phyloP scores from a whole-genome alignment of 2,797 vertebrate genomes.

The Enteromius anoplus region DNA sequence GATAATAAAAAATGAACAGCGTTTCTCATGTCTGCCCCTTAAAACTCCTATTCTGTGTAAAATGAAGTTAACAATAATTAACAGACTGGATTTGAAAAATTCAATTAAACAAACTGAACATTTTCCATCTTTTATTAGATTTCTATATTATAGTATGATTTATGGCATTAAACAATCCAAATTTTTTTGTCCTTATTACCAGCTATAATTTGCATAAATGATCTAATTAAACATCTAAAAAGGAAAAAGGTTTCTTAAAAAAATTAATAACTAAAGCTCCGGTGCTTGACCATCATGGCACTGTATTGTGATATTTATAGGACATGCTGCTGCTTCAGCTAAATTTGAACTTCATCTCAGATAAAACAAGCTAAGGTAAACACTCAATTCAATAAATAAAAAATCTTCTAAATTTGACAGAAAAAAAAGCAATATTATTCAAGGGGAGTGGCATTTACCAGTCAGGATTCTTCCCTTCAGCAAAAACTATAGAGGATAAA shows the following conservation, averaged over 20 bases:
- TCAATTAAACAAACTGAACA: conserved; percentile 47
- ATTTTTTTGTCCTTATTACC: conserved; percentile 44
- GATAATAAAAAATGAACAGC: background rate
- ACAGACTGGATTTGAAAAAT: background rate
- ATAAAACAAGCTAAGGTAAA: background rate
- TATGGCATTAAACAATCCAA: conserved; percentile 66
- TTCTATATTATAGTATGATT: conserved; percentile 67
- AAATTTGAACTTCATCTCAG: background rate
- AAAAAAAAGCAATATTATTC: background rate
- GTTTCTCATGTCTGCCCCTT: background rate
- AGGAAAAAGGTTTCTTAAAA: background rate
- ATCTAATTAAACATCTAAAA: conserved; percentile 37
- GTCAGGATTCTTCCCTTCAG: conserved; percentile 31
- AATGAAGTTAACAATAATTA: background rate
- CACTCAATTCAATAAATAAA: no score
- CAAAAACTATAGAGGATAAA: background rate
- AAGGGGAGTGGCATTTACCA: conserved; percentile 48
- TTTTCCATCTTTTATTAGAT: conserved; percentile 74
- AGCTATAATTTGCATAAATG: conserved; percentile 55
- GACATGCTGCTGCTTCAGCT: background rate
- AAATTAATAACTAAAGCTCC: conserved; percentile 45
- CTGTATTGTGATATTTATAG: conserved; percentile 2
- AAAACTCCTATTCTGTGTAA: background rate
- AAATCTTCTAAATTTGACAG: background rate
- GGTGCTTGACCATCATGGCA: conserved; percentile 44